phyloP scores from a whole-genome alignment of 1,140 invertebrate genomes.

The Metaphire vulgaris region DNA sequence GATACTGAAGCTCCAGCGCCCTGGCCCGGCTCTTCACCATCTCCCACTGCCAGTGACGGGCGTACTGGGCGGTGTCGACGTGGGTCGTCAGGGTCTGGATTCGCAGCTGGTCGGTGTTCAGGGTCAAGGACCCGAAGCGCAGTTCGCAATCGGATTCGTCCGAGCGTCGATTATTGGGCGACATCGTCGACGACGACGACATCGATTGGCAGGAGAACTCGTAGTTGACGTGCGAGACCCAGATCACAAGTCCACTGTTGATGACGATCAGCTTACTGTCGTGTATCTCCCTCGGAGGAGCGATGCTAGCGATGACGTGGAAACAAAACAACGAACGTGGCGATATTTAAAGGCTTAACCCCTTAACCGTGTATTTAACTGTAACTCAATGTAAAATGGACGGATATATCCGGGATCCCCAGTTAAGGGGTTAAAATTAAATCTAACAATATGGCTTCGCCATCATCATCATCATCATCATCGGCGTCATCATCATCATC shows the following conservation, averaged over 20 bases:
- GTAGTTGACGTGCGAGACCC: background rate
- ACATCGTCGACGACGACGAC: too few species aligned
- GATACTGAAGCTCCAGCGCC: background rate
- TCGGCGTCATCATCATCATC: too few species aligned
- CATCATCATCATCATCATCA: too few species aligned
- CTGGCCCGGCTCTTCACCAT: background rate
- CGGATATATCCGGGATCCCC: too few species aligned
- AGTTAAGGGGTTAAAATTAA: too few species aligned
- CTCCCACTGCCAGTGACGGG: background rate
- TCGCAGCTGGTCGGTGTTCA: background rate
- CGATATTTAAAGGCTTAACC: too few species aligned
- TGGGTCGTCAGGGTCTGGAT: background rate
- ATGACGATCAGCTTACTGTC: background rate
- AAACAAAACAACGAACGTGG: too few species aligned
- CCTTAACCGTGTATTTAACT: too few species aligned
- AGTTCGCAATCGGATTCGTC: background rate
- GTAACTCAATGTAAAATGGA: too few species aligned
- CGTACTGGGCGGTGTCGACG: background rate
- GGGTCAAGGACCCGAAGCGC: background rate
- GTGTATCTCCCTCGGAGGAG: background rate
- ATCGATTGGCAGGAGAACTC: background rate
- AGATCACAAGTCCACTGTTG: background rate
- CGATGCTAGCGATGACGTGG: too few species aligned
- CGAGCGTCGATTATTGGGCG: too few species aligned
- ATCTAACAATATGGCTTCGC: too few species aligned